Evolutionary conservation across 2,888 invertebrate genomes (phyloP).

Genomic region (Tridacna crocea): DNA sequence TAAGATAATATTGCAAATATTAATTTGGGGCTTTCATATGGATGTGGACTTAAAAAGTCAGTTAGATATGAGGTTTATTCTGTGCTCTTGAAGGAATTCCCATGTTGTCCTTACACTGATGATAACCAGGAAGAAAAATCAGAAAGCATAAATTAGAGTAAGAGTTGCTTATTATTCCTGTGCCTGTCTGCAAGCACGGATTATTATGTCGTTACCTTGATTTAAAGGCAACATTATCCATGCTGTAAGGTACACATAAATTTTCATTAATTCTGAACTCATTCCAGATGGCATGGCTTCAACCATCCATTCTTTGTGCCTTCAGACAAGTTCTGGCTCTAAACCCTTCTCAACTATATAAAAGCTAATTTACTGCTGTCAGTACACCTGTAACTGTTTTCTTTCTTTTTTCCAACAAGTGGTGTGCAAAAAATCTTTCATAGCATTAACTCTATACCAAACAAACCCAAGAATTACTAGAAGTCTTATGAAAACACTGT

Average conservation of each 20-base stretch:
- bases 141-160: background rate
- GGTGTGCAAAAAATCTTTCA: too few relatives aligned
- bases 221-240: background rate
- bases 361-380: background rate
- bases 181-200: slow-evolving; percentile 3
- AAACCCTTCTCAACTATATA: background rate
- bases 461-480: too few relatives aligned
- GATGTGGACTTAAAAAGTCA: too few relatives aligned
- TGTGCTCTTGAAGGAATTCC: too few relatives aligned
- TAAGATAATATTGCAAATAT: too few relatives aligned
- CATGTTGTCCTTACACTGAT: too few relatives aligned
- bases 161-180: background rate
- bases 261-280: slow-evolving; percentile 6
- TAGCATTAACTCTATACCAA: too few relatives aligned
- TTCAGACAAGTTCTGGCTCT: background rate
- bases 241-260: background rate
- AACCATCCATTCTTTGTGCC: background rate
- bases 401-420: too few relatives aligned
- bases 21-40: too few relatives aligned
- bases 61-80: too few relatives aligned
- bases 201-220: slow-evolving; percentile 3
- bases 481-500: too few relatives aligned
- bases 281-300: slow-evolving; percentile 3
- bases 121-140: background rate
- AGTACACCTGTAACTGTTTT: too few relatives aligned